phyloP scores from a whole-genome alignment of 2,797 vertebrate genomes.

The Rhinogobio ventralis region DNA sequence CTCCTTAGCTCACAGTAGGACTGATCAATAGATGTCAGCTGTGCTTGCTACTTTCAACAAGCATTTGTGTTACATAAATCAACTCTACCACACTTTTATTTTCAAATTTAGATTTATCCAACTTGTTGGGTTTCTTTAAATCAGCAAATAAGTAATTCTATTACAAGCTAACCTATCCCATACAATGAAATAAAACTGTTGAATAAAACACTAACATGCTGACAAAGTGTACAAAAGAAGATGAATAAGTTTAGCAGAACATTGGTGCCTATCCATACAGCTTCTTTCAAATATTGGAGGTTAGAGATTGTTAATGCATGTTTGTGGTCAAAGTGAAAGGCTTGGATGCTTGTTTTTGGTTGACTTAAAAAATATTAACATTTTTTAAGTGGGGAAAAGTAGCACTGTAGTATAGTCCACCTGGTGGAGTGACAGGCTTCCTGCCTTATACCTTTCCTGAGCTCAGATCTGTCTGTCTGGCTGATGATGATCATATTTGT shows the following conservation, averaged over 20 bases:
- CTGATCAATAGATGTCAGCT: constrained; percentile 78
- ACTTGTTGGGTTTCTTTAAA: constrained; percentile 32
- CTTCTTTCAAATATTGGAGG: constrained; percentile 24
- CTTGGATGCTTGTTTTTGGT: constrained; percentile 23
- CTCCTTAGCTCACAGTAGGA: constrained; percentile 57
- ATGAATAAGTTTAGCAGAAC: constrained; percentile 6
- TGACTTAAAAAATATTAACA: constrained; percentile 16
- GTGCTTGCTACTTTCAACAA: constrained; percentile 70
- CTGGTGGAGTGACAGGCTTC: constrained; percentile 22
- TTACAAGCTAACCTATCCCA: constrained; percentile 40
- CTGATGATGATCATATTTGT: constrained; percentile 64
- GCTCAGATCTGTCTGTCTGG: constrained; percentile 56
- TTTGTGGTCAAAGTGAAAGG: constrained; percentile 14
- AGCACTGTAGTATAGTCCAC: background rate
- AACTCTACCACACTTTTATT: constrained; percentile 59
- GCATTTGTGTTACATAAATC: constrained; percentile 63
- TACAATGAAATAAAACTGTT: constrained; percentile 44
- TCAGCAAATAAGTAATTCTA: constrained; percentile 51
- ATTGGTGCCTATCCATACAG: background rate
- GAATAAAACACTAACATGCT: constrained; percentile 39
- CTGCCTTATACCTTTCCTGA: constrained; percentile 58
- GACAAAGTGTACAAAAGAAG: constrained; percentile 36
- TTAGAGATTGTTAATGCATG: constrained; percentile 36
- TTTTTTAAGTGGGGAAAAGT: constrained; percentile 5
- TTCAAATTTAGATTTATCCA: constrained; percentile 59